These are phyloP conservation scores for Danionella cerebrum DNA, from an alignment of 2,113 vertebrate species.

Conservation along the genomic window DNA sequence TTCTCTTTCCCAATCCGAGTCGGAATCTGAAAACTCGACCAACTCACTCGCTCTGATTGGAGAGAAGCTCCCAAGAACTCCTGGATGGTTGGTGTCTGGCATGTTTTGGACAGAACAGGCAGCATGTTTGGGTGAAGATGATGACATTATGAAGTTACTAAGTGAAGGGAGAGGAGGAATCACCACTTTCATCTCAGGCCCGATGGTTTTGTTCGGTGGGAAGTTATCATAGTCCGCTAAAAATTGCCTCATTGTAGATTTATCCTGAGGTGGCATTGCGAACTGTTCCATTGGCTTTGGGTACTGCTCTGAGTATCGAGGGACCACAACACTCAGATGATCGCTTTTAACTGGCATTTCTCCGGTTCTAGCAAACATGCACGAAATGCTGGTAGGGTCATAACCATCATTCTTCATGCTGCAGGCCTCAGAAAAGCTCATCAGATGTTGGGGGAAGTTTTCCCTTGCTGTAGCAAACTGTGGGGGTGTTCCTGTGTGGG, in stretches of 20 bases:
- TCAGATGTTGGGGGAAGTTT: conserved; percentile 37
- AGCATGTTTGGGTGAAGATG: conserved; percentile 40
- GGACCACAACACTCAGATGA: conserved; percentile 37
- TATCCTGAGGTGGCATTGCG: conserved; percentile 1
- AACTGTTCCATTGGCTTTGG: conserved; percentile 30
- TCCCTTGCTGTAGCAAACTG: conserved; percentile 42
- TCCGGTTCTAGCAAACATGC: conserved; percentile 41
- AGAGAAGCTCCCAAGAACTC: conserved; percentile 56
- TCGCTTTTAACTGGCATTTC: conserved; percentile 35
- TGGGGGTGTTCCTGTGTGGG: conserved; percentile 31
- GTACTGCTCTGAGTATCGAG: conserved; percentile 43
- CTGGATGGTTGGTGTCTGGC: conserved; percentile 1
- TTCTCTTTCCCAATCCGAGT: conserved; percentile 75
- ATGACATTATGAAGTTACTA: conserved; percentile 43
- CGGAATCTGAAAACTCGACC: conserved; percentile 63
- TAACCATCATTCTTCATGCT: conserved; percentile 38
- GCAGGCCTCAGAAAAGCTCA: conserved; percentile 29
- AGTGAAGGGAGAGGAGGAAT: conserved; percentile 64
- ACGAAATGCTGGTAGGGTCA: conserved; percentile 29
- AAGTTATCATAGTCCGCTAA: conserved; percentile 67
- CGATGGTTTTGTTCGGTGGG: conserved; percentile 71
- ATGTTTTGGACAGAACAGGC: conserved; percentile 42
- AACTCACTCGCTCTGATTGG: conserved; percentile 55
- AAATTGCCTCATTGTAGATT: conserved; percentile 29
- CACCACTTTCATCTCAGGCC: conserved; percentile 61